A percentile compares a stretch with the other conserved stretches of the same genome.
Conservation (phyloP, 2,888 invertebrate species). For the Heliconius sara region DNA sequence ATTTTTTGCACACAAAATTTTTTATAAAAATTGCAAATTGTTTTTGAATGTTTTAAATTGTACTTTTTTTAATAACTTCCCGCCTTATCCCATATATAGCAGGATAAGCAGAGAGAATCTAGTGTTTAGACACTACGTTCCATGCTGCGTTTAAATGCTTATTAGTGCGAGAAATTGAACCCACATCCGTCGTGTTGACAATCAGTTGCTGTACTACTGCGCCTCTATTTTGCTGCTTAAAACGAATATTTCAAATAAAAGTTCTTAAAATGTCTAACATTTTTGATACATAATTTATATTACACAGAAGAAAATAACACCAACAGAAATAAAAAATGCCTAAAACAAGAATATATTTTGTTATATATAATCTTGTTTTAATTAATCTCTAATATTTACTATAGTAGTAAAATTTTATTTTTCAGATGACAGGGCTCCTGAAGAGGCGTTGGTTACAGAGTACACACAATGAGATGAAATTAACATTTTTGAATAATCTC, state of each 20-base stretch:
- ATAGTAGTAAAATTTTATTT: constrained; percentile 45
- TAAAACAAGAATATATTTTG: not conserved
- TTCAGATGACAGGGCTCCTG: constrained; percentile 81
- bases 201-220: not conserved
- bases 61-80: too few species aligned
- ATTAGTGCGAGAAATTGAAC: not conserved
- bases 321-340: not conserved
- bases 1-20: not conserved
- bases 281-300: not conserved
- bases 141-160: not conserved
- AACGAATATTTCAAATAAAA: not conserved
- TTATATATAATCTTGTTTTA: too few species aligned
- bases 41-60: too few species aligned
- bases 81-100: too few species aligned
- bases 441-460: constrained; percentile 75
- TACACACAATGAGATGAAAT: constrained; percentile 72
- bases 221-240: not conserved
- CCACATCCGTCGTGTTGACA: not conserved
- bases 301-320: too few species aligned
- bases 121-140: not conserved
- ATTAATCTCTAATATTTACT: not conserved
- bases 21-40: too few species aligned
- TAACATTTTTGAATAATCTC: constrained; percentile 63
- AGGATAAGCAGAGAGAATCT: too few species aligned
- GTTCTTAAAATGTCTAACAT: not conserved